A percentile compares a stretch with the other conserved stretches of the same genome.
Evolutionary conservation across 1,140 invertebrate genomes (phyloP).

Genomic region (Lasaia peninsularis): DNA sequence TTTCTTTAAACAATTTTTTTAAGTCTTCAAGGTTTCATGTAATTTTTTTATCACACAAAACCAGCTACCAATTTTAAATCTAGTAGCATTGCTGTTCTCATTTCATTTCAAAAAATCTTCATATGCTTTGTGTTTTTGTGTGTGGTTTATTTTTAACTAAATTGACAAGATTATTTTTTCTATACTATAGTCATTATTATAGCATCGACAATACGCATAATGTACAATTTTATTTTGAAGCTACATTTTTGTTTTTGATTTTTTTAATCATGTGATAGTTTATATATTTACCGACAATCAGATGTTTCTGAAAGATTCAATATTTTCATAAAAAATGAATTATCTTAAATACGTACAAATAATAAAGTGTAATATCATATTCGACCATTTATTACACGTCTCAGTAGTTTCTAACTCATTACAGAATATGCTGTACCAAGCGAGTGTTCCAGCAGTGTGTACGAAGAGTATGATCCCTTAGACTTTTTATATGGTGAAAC

Average conservation of each 20-base stretch:
- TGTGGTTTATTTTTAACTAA: slow-evolving; percentile 6
- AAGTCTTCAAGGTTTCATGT: no score
- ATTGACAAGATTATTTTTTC: neutral
- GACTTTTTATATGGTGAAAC: slow-evolving; percentile 89
- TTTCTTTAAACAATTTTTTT: no score
- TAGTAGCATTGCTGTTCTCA: slow-evolving; percentile 14
- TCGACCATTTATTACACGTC: no score
- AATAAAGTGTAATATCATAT: no score
- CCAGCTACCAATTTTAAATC: neutral
- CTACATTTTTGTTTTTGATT: no score
- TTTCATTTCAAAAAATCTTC: neutral
- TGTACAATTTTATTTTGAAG: neutral
- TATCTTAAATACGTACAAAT: no score
- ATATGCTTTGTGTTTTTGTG: slow-evolving; percentile 13
- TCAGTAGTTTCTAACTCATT: neutral
- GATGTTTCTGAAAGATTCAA: no score
- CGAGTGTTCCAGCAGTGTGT: slow-evolving; percentile 83
- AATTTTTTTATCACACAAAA: no score
- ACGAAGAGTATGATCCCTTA: slow-evolving; percentile 91
- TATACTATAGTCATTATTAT: neutral
- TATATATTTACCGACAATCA: no score
- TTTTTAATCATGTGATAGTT: no score
- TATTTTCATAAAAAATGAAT: no score
- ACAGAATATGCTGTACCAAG: slow-evolving; percentile 71
- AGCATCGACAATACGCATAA: neutral